Evolutionary conservation across 2,113 vertebrate species (phyloP).

Genomic region (Mus pahari): DNA sequence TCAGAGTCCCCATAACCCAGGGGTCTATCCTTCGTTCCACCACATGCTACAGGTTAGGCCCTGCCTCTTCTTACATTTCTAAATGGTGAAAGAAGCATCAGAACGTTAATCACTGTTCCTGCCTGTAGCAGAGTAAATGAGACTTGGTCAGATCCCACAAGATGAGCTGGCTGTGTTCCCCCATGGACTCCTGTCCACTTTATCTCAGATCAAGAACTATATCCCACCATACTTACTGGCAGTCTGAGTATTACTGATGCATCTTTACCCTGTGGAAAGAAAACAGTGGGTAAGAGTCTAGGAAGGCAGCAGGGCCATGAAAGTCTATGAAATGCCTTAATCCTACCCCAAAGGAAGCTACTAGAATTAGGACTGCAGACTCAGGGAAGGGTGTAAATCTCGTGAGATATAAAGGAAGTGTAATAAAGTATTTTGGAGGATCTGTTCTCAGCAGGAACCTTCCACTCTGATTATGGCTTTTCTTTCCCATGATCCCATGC

Average conservation of each 20-base stretch:
- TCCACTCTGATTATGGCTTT: neutral
- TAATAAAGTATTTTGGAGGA: neutral
- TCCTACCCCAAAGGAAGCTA: neutral
- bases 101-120: neutral
- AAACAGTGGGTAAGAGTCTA: neutral
- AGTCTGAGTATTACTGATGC: neutral
- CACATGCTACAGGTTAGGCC: neutral
- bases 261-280: neutral
- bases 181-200: rapidly evolving
- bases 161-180: neutral
- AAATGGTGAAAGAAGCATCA: neutral
- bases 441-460: neutral
- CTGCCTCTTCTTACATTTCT: neutral
- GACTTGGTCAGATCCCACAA: neutral
- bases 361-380: neutral
- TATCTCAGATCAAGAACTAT: neutral
- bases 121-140: neutral
- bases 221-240: neutral
- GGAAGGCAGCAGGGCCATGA: neutral
- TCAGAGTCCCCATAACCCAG: neutral
- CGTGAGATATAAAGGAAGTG: neutral
- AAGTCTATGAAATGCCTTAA: neutral
- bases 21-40: neutral
- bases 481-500: neutral
- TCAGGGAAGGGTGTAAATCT: neutral